Percentiles rank a stretch among this genome's conserved stretches.
Conservation (phyloP, 2,113 vertebrate species). For the Neodontobutis hainanensis region DNA sequence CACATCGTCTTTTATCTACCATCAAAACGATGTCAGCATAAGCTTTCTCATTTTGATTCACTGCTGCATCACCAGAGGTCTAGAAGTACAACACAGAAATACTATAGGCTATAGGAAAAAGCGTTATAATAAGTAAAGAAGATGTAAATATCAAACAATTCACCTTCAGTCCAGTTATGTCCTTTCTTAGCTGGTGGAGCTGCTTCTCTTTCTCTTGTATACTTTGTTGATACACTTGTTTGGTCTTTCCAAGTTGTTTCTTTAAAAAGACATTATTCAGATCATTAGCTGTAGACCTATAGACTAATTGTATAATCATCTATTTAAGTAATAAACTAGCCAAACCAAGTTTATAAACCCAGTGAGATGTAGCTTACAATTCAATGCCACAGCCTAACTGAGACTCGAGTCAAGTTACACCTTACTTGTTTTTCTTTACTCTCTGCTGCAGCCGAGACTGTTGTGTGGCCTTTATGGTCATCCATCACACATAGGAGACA, state of each 20-base stretch:
- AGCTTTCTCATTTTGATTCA: slow-evolving; percentile 37
- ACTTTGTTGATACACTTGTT: slow-evolving; percentile 55
- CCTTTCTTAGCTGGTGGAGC: slow-evolving; percentile 56
- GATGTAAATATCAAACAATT: not conserved
- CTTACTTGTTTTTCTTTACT: slow-evolving; percentile 39
- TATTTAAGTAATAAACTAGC: too few relatives aligned
- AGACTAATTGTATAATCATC: not conserved
- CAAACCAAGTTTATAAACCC: too few relatives aligned
- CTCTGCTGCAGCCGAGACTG: slow-evolving; percentile 37
- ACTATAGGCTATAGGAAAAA: not conserved
- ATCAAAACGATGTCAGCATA: slow-evolving; percentile 24
- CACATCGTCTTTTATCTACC: slow-evolving; percentile 25
- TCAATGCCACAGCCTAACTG: too few relatives aligned
- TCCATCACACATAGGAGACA: slow-evolving; percentile 55
- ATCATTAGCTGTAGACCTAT: not conserved
- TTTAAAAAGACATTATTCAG: slow-evolving; percentile 22
- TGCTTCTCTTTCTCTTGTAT: slow-evolving; percentile 63
- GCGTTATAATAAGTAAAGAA: not conserved
- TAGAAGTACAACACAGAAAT: not conserved
- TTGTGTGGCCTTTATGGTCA: slow-evolving; percentile 53
- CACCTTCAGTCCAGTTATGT: slow-evolving; percentile 41
- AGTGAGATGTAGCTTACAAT: too few relatives aligned
- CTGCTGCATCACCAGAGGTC: slow-evolving; percentile 22
- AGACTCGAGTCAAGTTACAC: not conserved
- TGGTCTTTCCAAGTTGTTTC: slow-evolving; percentile 58